These are phyloP conservation scores for Rhabdophis nuchalis DNA, from an alignment of 2,797 vertebrate species.

Conservation along the genomic window DNA sequence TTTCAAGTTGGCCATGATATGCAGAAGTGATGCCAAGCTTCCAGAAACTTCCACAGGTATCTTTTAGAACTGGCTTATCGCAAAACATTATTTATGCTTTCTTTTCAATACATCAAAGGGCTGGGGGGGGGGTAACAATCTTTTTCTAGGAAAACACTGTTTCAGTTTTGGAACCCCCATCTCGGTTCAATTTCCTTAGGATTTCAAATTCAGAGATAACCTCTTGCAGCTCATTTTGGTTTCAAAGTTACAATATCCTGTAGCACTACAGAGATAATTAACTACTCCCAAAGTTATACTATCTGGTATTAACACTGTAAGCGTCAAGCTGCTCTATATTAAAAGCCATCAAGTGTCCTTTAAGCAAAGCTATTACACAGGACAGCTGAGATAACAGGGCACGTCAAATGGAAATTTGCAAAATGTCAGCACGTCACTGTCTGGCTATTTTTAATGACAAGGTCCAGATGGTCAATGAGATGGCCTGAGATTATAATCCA, in stretches of 20 bases:
- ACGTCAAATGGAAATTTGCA: slow-evolving; percentile 27
- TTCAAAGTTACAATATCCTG: slow-evolving; percentile 38
- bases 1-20: not conserved
- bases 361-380: slow-evolving; percentile 4
- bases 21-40: not conserved
- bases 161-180: slow-evolving; percentile 6
- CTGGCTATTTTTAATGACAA: slow-evolving; percentile 23
- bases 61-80: not conserved
- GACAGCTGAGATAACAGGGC: slow-evolving; percentile 5
- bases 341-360: not conserved
- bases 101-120: not conserved
- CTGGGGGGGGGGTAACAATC: not conserved
- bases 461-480: not conserved
- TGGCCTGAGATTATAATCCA: slow-evolving; percentile 12
- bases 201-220: slow-evolving; percentile 30
- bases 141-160: not conserved
- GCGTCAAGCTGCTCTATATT: not conserved
- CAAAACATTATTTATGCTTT: not conserved
- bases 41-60: not conserved
- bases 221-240: slow-evolving; percentile 31
- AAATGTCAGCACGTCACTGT: not conserved
- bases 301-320: not conserved
- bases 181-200: slow-evolving; percentile 36
- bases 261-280: slow-evolving; percentile 1
- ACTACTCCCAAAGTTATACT: slow-evolving; percentile 35